These are phyloP conservation scores for Sebastes matsubarae DNA, from an alignment of 2,797 vertebrate genomes.

Conservation along the genomic window DNA sequence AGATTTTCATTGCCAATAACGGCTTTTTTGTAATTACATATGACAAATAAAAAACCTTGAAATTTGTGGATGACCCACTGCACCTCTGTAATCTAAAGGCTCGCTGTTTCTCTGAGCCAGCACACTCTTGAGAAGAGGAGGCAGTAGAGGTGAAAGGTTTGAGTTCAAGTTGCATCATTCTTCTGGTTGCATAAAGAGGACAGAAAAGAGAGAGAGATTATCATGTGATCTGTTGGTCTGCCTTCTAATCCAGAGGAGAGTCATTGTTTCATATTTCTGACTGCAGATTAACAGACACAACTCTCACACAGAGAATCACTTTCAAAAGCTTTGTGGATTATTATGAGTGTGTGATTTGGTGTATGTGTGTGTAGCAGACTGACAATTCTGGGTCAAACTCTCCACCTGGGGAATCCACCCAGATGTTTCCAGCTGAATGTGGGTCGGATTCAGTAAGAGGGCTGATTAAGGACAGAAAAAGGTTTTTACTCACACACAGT, in stretches of 20 bases:
- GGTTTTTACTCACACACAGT: not conserved
- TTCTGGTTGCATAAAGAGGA: not conserved
- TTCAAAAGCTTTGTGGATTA: constrained; percentile 8
- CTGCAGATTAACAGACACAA: not conserved
- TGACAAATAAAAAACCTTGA: no score
- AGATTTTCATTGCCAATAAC: no score
- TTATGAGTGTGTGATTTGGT: not conserved
- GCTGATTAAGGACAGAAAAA: constrained; percentile 21
- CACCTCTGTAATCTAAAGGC: no score
- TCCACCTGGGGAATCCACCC: constrained; percentile 53
- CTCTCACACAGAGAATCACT: not conserved
- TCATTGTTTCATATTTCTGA: no score
- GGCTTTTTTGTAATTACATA: no score
- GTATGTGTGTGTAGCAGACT: not conserved
- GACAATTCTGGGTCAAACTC: constrained; percentile 50
- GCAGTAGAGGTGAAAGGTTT: not conserved
- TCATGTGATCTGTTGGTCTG: not conserved
- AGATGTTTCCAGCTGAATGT: constrained; percentile 61
- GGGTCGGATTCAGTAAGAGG: constrained; percentile 47
- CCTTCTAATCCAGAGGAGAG: not conserved
- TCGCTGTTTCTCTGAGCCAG: not conserved
- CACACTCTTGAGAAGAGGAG: no score
- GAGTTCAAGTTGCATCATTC: not conserved
- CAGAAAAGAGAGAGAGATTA: constrained; percentile 9
- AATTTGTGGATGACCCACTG: no score